Base-by-base conservation (phyloP, 64 coral and sea anemone species). In the Catalaphyllia jardinei region DNA sequence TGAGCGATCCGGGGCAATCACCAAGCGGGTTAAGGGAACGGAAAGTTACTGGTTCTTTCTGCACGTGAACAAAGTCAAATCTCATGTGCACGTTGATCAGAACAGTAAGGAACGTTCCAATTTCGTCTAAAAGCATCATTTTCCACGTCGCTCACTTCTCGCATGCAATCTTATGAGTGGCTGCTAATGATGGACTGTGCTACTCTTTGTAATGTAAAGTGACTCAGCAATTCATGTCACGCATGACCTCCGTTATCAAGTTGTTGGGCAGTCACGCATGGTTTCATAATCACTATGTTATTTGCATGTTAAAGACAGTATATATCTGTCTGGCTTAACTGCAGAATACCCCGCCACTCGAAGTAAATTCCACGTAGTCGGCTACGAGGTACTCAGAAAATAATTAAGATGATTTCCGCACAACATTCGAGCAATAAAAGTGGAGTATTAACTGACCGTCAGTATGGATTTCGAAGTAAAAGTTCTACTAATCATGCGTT, bases 71-170 rank as follows among this genome's bases (percentile, higher is more conserved):
- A 20, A 80, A 89, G 72, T 96, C 91, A 42, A 96, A 89, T 17
- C 79, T 96, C 28, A 89, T 78, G 64, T 96, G 94, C 49, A 96
- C 78, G 82, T 96, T 89, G 19, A 96, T 54, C 22, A 96, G 46
- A 5, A 96, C 75, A 13, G 87, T 83, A 16, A 96, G 74, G 61
- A 93, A 89, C 13, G 77, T 89, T 17, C 80, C 71, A 12, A 96
- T 71, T 7, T 86, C 82, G n/a, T 87, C 76, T 9, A 93, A 52
- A 80, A 93, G 86, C 29, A 93, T 62, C 94, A 91, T 91, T 75
- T 87, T 88, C 55, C 73, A 52, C 27, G 25, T 8, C 14, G 20
- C 10, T 18, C 4, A 1, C 30, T 49, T 15, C 20, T 61, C 18
- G 18, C 24, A 76, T 33, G 3, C 11, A 11, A 15, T 28, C 25